Percentiles rank a stretch among this genome's conserved stretches.
These are phyloP conservation scores for Clanis bilineata DNA, from an alignment of 2,888 invertebrate species.

Conservation along the genomic window DNA sequence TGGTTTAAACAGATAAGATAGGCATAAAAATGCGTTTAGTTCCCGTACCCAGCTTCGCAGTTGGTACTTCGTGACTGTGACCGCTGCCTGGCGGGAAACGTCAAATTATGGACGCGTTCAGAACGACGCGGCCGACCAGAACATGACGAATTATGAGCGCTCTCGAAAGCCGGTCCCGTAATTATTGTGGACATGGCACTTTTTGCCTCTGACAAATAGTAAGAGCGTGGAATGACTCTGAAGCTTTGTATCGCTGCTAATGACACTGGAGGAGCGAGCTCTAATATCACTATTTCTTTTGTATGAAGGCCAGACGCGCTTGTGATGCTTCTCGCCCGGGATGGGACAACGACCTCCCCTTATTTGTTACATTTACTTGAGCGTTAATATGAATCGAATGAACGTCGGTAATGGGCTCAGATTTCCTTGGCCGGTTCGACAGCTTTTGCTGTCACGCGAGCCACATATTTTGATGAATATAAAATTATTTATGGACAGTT, in stretches of 20 bases:
- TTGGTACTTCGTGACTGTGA: constrained; percentile 49
- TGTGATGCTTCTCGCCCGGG: constrained; percentile 58
- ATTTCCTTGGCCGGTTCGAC: constrained; percentile 64
- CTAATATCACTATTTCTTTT: constrained; percentile 81
- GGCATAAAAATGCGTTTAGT: not conserved
- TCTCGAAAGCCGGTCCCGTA: constrained; percentile 78
- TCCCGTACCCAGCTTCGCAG: constrained; percentile 44
- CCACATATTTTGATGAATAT: constrained; percentile 63
- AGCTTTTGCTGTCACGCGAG: constrained; percentile 68
- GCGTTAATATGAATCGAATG: constrained; percentile 78
- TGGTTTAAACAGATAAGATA: not conserved
- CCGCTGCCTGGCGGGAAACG: constrained; percentile 68
- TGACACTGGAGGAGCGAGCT: constrained; percentile 74
- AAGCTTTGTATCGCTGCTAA: constrained; percentile 77
- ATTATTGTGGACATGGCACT: constrained; percentile 81
- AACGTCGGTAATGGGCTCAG: constrained; percentile 68
- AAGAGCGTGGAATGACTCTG: constrained; percentile 75
- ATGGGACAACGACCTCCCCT: constrained; percentile 73
- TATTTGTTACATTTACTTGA: constrained; percentile 76
- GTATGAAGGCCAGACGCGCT: constrained; percentile 63
- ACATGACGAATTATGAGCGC: constrained; percentile 80
- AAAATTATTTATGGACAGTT: constrained; percentile 56
- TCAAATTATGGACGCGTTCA: constrained; percentile 78
- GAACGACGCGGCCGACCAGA: constrained; percentile 77
- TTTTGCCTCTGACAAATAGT: constrained; percentile 81